Evolutionary conservation across 2,113 vertebrate genomes (phyloP).

Genomic region (Neogobius melanostomus): DNA sequence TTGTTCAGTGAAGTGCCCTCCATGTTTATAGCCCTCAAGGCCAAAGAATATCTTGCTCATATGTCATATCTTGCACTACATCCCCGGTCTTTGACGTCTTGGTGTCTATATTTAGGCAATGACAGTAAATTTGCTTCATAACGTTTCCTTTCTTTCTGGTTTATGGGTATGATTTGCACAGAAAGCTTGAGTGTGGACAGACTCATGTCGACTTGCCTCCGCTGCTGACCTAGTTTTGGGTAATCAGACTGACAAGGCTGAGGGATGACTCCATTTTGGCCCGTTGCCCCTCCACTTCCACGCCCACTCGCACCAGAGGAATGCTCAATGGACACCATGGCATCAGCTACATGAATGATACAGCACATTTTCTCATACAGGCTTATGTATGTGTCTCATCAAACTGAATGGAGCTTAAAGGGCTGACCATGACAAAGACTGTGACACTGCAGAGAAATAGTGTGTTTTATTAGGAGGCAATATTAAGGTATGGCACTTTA

Average conservation of each 20-base stretch:
- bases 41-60: conserved; percentile 17
- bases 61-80: not conserved
- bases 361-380: conserved; percentile 18
- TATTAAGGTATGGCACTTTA: too few relatives aligned
- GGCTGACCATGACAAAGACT: not conserved
- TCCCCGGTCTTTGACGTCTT: not conserved
- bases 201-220: conserved; percentile 66
- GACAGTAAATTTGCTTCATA: conserved; percentile 8
- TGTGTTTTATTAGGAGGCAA: too few relatives aligned
- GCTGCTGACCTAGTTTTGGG: conserved; percentile 65
- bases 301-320: conserved; percentile 34
- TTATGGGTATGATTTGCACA: conserved; percentile 35
- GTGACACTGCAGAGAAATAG: too few relatives aligned
- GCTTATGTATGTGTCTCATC: conserved; percentile 32
- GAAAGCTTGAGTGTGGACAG: conserved; percentile 60
- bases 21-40: not conserved
- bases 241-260: conserved; percentile 45
- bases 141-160: conserved; percentile 38
- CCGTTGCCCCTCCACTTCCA: not conserved
- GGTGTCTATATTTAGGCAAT: conserved; percentile 5
- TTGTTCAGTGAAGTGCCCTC: conserved; percentile 10
- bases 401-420: conserved; percentile 14
- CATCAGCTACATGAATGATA: conserved; percentile 25
- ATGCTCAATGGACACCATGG: conserved; percentile 62
- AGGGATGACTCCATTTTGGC: conserved; percentile 51